Conservation (phyloP, 1,140 invertebrate genomes). For the Theocolax elegans region DNA sequence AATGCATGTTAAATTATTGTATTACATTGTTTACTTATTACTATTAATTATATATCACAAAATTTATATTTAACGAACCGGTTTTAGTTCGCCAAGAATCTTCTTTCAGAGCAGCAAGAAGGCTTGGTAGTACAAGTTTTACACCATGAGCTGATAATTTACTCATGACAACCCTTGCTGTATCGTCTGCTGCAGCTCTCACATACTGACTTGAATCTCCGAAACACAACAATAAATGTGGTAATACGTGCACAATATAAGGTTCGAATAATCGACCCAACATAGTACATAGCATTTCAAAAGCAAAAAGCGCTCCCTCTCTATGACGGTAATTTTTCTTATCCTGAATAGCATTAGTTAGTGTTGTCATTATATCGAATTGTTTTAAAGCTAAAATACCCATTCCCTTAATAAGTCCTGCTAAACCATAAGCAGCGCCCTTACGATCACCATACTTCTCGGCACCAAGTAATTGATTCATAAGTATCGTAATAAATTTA, state of each 20-base stretch:
- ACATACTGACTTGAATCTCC: slow-evolving; percentile 94
- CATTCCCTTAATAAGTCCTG: slow-evolving; percentile 93
- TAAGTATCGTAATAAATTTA: slow-evolving; percentile 86
- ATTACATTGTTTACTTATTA: slow-evolving; percentile 8
- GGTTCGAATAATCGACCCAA: slow-evolving; percentile 97
- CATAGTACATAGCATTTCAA: slow-evolving; percentile 97
- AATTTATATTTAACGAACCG: slow-evolving; percentile 67
- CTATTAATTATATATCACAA: not conserved
- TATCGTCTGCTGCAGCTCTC: slow-evolving; percentile 91
- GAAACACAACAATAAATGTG: slow-evolving; percentile 94
- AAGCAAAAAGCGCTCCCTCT: slow-evolving; percentile 96
- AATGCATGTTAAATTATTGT: slow-evolving; percentile 16
- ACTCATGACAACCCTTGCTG: slow-evolving; percentile 95
- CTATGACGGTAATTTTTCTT: slow-evolving; percentile 94
- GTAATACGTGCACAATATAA: slow-evolving; percentile 97
- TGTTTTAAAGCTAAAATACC: slow-evolving; percentile 96
- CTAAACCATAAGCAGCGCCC: slow-evolving; percentile 90
- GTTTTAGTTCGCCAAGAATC: slow-evolving; percentile 99
- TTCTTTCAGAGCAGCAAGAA: slow-evolving; percentile 93
- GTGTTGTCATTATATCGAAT: slow-evolving; percentile 92
- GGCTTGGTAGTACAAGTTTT: slow-evolving; percentile 91
- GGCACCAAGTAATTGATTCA: slow-evolving; percentile 89
- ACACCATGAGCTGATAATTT: slow-evolving; percentile 96
- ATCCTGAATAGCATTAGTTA: slow-evolving; percentile 95
- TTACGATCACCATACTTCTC: slow-evolving; percentile 97